These are phyloP conservation scores for Noctilio leporinus DNA, from an alignment of 2,113 vertebrate species.

Conservation along the genomic window DNA sequence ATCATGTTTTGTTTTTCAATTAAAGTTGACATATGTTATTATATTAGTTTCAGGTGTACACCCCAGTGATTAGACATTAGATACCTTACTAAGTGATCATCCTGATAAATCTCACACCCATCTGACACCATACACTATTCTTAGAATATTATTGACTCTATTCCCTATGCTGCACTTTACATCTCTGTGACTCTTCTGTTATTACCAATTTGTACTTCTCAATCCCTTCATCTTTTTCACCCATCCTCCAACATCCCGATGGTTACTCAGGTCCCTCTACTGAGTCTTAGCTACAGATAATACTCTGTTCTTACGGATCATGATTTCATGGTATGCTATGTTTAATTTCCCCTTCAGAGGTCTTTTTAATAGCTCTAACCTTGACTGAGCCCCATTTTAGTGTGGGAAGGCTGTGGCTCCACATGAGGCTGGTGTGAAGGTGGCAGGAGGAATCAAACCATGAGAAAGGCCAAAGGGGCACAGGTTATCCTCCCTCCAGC, in stretches of 20 bases:
- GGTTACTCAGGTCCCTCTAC: not conserved
- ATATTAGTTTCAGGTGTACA: not conserved
- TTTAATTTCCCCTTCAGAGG: not conserved
- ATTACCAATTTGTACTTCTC: not conserved
- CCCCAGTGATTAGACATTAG: not conserved
- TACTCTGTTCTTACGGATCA: not conserved
- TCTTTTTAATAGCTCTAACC: not conserved
- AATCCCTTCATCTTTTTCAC: not conserved
- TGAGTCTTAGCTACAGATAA: not conserved
- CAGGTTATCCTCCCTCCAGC: not conserved
- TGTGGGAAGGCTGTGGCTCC: not conserved
- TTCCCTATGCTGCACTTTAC: not conserved
- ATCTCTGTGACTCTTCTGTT: not conserved
- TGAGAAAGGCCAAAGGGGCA: not conserved
- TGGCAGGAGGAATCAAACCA: not conserved
- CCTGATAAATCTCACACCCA: not conserved
- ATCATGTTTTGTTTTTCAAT: not conserved
- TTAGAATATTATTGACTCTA: not conserved
- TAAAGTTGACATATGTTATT: not conserved
- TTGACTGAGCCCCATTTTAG: not conserved
- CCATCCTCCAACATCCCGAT: not conserved
- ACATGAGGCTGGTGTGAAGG: not conserved
- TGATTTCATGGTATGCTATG: not conserved
- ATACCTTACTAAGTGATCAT: not conserved
- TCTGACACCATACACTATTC: too few relatives aligned